These are phyloP conservation scores for Phrynocephalus versicolor DNA, from an alignment of 2,113 vertebrate genomes.

Conservation along the genomic window DNA sequence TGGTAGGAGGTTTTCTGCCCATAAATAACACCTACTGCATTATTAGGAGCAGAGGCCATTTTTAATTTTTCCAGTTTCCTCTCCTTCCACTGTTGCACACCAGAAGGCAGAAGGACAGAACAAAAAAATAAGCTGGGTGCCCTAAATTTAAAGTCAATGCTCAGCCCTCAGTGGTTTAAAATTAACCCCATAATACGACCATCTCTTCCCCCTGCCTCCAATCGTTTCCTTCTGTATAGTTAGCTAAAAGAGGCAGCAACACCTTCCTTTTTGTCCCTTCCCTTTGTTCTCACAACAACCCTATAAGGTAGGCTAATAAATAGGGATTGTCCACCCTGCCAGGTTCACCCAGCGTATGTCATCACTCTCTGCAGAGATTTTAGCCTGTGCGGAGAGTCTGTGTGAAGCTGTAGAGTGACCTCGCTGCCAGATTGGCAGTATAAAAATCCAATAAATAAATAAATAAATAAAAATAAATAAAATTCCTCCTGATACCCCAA, in stretches of 20 bases:
- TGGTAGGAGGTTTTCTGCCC: background rate
- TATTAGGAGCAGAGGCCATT: background rate
- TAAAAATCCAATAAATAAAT: no score
- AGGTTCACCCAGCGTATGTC: no score
- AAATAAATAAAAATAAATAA: no score
- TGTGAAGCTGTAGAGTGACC: no score
- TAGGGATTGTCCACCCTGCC: background rate
- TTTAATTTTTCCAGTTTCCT: background rate
- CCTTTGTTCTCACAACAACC: background rate
- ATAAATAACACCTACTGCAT: no score
- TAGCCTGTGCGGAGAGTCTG: no score
- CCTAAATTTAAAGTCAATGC: no score
- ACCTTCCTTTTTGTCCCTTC: background rate
- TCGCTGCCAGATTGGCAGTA: no score
- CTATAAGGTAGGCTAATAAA: background rate
- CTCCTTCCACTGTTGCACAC: background rate
- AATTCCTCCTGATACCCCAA: no score
- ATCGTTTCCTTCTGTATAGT: background rate
- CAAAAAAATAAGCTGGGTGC: no score
- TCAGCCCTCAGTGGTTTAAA: background rate
- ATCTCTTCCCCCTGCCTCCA: background rate
- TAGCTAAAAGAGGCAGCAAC: no score
- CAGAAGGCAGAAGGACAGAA: background rate
- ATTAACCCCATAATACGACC: background rate
- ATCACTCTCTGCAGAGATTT: no score